phyloP scores from a whole-genome alignment of 2,888 invertebrate species.

The Drosophila mimetica region DNA sequence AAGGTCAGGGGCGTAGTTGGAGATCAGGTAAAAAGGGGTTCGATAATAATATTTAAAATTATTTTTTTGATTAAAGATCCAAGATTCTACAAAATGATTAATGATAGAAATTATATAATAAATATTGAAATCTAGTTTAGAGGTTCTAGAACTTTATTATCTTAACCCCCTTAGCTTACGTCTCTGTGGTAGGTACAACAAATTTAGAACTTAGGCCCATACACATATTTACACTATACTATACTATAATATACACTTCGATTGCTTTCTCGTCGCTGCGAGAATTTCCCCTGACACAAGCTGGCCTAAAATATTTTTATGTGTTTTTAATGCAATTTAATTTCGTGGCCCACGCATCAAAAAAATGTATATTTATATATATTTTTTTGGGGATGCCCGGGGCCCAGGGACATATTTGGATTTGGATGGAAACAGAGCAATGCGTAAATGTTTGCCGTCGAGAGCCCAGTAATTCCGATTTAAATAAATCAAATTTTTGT shows the following conservation, averaged over 20 bases:
- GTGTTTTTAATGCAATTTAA: slow-evolving; percentile 75
- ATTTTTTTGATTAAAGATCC: background rate
- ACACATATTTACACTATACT: slow-evolving; percentile 27
- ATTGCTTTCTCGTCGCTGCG: slow-evolving; percentile 23
- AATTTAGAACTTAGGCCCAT: slow-evolving; percentile 26
- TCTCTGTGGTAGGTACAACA: slow-evolving; percentile 35
- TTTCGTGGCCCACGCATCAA: slow-evolving; percentile 37
- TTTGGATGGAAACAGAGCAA: slow-evolving; percentile 23
- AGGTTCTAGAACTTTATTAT: background rate
- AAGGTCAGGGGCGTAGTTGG: slow-evolving; percentile 23
- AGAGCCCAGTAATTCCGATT: slow-evolving; percentile 36
- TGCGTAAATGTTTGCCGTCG: slow-evolving; percentile 35
- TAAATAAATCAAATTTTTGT: slow-evolving; percentile 37
- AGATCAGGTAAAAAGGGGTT: background rate
- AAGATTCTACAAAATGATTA: background rate
- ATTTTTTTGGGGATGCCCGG: slow-evolving; percentile 29
- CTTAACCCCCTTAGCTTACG: background rate
- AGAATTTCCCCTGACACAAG: slow-evolving; percentile 54
- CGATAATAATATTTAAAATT: no score
- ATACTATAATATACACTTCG: slow-evolving; percentile 20
- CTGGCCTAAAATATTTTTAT: slow-evolving; percentile 67
- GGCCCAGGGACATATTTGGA: slow-evolving; percentile 42
- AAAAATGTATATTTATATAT: slow-evolving; percentile 9
- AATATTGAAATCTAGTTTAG: no score
- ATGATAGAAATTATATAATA: background rate